These are phyloP conservation scores for Arenaria interpres DNA, from an alignment of 2,113 vertebrate species.

Conservation along the genomic window DNA sequence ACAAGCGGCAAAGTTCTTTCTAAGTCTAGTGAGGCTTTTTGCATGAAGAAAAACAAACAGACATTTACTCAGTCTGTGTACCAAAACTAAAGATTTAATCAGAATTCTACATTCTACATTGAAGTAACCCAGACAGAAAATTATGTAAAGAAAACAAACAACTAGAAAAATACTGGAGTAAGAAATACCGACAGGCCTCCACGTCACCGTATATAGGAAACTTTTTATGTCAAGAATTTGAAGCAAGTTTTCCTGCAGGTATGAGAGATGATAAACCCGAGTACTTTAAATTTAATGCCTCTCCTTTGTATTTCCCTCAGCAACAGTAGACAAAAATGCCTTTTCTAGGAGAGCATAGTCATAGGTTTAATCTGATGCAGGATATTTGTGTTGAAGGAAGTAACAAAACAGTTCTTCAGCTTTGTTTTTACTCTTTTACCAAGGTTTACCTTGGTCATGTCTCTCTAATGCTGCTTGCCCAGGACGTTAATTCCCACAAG, in stretches of 20 bases:
- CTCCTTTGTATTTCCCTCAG: not conserved
- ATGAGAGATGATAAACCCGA: not conserved
- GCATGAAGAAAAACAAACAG: not conserved
- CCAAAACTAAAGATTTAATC: not conserved
- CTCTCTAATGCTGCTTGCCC: not conserved
- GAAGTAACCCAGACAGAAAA: not conserved
- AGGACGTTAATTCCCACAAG: not conserved
- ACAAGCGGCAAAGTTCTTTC: not conserved
- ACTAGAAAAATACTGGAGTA: not conserved
- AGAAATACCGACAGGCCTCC: not conserved
- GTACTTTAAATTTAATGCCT: not conserved
- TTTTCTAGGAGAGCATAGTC: not conserved
- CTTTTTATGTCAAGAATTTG: not conserved
- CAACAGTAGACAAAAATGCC: not conserved
- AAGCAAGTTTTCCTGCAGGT: not conserved
- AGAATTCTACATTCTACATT: not conserved
- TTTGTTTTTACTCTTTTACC: not conserved
- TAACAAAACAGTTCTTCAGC: not conserved
- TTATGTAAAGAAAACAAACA: not conserved
- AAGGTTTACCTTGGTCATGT: not conserved
- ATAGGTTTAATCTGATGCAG: not conserved
- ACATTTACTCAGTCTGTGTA: not conserved
- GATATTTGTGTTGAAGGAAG: not conserved
- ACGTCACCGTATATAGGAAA: not conserved
- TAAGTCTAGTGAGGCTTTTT: not conserved